Evolutionary conservation across 2,888 invertebrate genomes (phyloP).

Genomic region (Sympetrum striolatum): DNA sequence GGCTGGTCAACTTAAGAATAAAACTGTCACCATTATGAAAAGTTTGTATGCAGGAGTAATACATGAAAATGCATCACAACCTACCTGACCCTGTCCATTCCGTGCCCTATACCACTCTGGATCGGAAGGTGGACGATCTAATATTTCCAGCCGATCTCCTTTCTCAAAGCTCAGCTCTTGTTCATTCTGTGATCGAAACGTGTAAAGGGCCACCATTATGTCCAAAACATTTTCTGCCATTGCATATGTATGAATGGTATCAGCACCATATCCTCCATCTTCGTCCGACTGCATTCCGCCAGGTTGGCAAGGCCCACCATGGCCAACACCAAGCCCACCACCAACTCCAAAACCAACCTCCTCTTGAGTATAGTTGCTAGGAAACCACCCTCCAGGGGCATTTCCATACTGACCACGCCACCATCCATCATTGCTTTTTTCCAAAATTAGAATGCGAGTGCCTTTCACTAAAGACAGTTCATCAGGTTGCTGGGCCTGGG

Average conservation of each 20-base stretch:
- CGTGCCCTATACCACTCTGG: conserved; percentile 88
- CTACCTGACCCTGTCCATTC: conserved; percentile 62
- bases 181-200: conserved; percentile 91
- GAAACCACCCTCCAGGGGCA: conserved; percentile 86
- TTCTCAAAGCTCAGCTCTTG: conserved; percentile 97
- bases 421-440: conserved; percentile 99
- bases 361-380: conserved; percentile 94
- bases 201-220: conserved; percentile 93
- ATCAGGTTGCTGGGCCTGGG: conserved; percentile 89
- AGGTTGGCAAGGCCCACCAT: conserved; percentile 7
- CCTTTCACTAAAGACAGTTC: conserved; percentile 95
- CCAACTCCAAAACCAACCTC: conserved; percentile 58
- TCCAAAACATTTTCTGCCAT: conserved; percentile 96
- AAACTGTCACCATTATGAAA: too few species aligned
- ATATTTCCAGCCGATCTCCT: conserved; percentile 93
- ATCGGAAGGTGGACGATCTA: conserved; percentile 95
- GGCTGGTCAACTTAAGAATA: too few species aligned
- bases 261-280: conserved; percentile 80
- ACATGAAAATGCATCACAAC: conserved; percentile 56
- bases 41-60: not conserved
- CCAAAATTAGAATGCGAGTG: conserved; percentile 90
- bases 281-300: conserved; percentile 9
- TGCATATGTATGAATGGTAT: conserved; percentile 88
- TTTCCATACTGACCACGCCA: conserved; percentile 90
- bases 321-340: conserved; percentile 12